Conservation (phyloP, 2,797 vertebrate genomes). For the Sebastes diploproa region DNA sequence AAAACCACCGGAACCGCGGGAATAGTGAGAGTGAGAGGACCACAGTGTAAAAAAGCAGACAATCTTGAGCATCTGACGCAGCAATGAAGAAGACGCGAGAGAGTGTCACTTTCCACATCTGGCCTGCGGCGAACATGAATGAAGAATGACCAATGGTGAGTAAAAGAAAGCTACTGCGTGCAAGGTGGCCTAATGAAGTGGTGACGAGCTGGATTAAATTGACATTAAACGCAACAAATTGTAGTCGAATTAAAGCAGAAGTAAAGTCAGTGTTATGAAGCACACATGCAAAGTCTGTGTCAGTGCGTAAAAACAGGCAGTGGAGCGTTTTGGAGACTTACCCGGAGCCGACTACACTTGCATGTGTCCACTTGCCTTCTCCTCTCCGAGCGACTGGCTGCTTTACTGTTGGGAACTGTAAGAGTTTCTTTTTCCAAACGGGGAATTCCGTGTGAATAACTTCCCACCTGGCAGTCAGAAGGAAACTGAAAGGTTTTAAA, state of each 20-base stretch:
- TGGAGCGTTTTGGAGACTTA: conserved; percentile 21
- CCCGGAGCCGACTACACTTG: conserved; percentile 29
- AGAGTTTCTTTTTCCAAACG: conserved; percentile 2
- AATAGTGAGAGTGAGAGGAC: not conserved
- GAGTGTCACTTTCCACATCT: not conserved
- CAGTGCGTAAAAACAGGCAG: not conserved
- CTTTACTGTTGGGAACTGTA: not conserved
- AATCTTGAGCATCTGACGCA: not conserved
- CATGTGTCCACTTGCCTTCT: conserved; percentile 32
- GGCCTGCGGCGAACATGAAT: conserved; percentile 68
- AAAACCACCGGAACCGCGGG: not conserved
- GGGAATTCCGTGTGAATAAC: conserved; percentile 61
- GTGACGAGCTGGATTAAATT: conserved; percentile 47
- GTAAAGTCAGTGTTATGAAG: not conserved
- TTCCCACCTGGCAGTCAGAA: conserved; percentile 52
- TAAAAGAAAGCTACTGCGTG: not conserved
- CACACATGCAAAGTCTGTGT: not conserved
- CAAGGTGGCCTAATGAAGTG: not conserved
- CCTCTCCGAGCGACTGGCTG: conserved; percentile 38
- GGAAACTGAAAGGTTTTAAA: conserved; percentile 62
- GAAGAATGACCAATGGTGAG: conserved; percentile 86
- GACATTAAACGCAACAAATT: not conserved
- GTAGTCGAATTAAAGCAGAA: not conserved
- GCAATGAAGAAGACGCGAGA: conserved; percentile 32
- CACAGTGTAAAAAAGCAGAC: not conserved